Conservation (phyloP, 1,140 invertebrate genomes). For the Drosophila repletoides region DNA sequence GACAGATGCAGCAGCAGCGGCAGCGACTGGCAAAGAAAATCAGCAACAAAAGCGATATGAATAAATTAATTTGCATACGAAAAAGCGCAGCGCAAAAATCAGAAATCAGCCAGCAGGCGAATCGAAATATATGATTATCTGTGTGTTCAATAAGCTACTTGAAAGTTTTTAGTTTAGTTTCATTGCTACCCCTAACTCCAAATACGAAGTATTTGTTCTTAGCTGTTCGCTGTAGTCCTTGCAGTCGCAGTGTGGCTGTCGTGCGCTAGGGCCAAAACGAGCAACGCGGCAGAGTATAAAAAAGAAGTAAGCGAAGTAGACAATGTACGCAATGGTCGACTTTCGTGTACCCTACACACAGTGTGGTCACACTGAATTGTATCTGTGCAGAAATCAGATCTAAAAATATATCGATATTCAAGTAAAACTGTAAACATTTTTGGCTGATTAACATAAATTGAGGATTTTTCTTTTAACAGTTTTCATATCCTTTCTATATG, state of each 20-base stretch:
- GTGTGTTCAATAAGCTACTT: constrained; percentile 24
- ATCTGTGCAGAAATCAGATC: neutral
- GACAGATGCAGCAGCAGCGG: constrained; percentile 17
- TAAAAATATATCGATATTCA: no score
- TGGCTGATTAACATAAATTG: no score
- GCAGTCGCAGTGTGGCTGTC: constrained; percentile 8
- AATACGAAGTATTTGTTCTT: constrained; percentile 21
- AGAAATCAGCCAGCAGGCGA: constrained; percentile 34
- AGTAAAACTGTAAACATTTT: neutral
- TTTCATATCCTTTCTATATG: neutral
- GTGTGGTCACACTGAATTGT: no score
- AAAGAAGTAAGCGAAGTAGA: constrained; percentile 24
- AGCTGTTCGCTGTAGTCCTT: constrained; percentile 26
- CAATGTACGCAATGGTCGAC: constrained; percentile 13
- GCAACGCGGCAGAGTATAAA: constrained; percentile 17
- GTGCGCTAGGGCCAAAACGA: constrained; percentile 16
- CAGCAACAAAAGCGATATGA: constrained; percentile 43
- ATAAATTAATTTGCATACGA: constrained; percentile 51
- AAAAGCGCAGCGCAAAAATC: constrained; percentile 44
- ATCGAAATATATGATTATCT: constrained; percentile 17
- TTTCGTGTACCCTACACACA: constrained; percentile 13
- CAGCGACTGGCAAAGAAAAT: constrained; percentile 33
- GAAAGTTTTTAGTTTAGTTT: constrained; percentile 35
- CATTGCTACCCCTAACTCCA: constrained; percentile 36
- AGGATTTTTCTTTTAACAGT: no score